Conservation (phyloP, 2,113 vertebrate species). For the Daphoenositta chrysoptera region DNA sequence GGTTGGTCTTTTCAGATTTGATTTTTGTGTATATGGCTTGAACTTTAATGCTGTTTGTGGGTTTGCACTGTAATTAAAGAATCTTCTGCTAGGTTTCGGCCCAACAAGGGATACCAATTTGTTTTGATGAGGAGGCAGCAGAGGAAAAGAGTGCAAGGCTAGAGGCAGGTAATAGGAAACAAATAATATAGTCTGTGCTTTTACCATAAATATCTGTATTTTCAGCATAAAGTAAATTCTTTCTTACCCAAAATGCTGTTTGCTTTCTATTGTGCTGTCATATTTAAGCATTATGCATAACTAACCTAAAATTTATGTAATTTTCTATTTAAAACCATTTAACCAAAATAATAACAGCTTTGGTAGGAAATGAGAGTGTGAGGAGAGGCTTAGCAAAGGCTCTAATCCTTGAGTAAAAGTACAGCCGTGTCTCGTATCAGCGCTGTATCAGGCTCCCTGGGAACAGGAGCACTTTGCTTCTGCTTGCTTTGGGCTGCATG, state of each 20-base stretch:
- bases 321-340: constrained; percentile 33
- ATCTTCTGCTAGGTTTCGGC: background rate
- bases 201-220: background rate
- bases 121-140: background rate
- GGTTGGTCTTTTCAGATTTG: background rate
- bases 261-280: background rate
- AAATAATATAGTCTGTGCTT: background rate
- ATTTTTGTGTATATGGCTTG: background rate
- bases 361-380: background rate
- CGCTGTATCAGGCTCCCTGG: background rate
- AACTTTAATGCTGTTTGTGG: background rate
- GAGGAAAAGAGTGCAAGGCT: background rate
- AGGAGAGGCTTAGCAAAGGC: background rate
- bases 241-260: background rate
- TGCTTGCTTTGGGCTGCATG: background rate
- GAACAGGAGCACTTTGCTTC: background rate
- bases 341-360: background rate
- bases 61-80: background rate
- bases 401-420: background rate
- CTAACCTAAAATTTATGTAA: background rate
- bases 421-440: background rate
- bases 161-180: background rate
- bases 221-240: background rate
- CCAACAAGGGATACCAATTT: background rate
- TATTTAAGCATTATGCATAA: background rate